Base-by-base conservation (phyloP, 2,888 invertebrate species). In the Sesamia inferens region DNA sequence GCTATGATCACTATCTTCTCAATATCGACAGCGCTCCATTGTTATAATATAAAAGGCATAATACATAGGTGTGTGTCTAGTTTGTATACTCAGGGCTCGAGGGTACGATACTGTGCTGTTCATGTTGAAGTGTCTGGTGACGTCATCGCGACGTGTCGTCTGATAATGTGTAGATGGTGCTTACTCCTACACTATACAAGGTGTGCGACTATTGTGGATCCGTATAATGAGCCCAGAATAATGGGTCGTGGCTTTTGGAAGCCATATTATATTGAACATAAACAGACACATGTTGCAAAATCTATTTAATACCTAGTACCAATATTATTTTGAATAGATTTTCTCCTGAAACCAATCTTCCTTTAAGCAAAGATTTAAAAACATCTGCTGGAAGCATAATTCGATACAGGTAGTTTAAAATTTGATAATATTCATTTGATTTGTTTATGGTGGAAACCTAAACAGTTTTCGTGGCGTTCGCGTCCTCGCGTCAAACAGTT, bases 91-190 rank as follows among this genome's bases (percentile, higher is more conserved):
- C 75, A 62, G 68, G 65, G 57, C 68, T 79, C 76, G 71, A 71
- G 67, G 48, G 79, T 77, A 39, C 51, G 42, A 70, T 67, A 63
- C 54, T 68, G 44, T 39, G 58, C 66, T 70, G 71, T 66, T 76
- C 59, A 68, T 57, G 39, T 48, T 76, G 69, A 74, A 79, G 82
- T 77, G 75, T 55, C 24, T 65, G 59, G 62, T 82, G 86, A 85
- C 86, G 85, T 85, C 82, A 82, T 47, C 55, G 61, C 79, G 51
- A 71, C 68, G 66, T 63, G 71, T 66, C 67, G 63, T 54, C 69
- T 58, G 63, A 79, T 83, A 79, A 44, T 83, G 59, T 68, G 71
- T 62, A 79, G 64, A 31, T 61, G 65, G 55, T 68, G 75, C 71
- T 66, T 47, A 71, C 76, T 63, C 67, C 65, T 74, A 66, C 73